These are phyloP conservation scores for Climacteris rufus DNA, from an alignment of 2,113 vertebrate species.

Conservation along the genomic window DNA sequence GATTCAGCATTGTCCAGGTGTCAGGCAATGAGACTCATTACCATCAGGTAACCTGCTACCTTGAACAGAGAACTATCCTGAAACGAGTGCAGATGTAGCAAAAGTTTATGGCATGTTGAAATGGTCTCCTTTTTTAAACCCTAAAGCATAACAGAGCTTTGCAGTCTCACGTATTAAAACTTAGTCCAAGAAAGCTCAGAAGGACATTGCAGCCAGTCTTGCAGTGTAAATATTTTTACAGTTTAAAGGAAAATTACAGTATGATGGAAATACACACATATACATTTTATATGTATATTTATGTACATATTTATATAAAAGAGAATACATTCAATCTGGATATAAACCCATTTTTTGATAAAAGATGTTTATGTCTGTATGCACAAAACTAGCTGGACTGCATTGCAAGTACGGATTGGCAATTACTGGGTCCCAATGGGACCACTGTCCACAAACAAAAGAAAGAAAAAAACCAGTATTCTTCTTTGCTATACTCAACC, in stretches of 20 bases:
- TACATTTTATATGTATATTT: neutral
- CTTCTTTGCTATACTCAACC: neutral
- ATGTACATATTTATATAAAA: neutral
- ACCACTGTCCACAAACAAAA: neutral
- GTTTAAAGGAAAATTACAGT: neutral
- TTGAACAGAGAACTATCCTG: neutral
- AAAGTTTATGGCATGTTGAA: neutral
- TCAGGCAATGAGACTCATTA: neutral
- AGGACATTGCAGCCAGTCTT: neutral
- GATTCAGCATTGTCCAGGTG: neutral
- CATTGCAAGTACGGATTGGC: neutral
- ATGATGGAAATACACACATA: neutral
- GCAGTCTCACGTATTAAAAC: neutral
- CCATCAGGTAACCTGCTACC: neutral
- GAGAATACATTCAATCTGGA: neutral
- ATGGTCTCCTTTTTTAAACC: neutral
- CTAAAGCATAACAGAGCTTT: neutral
- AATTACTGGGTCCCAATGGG: neutral
- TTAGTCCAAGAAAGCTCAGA: neutral
- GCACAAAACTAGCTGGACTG: neutral
- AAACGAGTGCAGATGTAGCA: neutral
- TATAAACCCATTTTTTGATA: neutral
- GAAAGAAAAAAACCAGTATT: neutral
- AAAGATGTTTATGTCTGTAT: neutral
- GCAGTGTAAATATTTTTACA: neutral